Evolutionary conservation across 2,797 vertebrate genomes (phyloP), one percentile per base, ranked within the genome.

Genomic region (Hoplostethus mediterraneus): DNA sequence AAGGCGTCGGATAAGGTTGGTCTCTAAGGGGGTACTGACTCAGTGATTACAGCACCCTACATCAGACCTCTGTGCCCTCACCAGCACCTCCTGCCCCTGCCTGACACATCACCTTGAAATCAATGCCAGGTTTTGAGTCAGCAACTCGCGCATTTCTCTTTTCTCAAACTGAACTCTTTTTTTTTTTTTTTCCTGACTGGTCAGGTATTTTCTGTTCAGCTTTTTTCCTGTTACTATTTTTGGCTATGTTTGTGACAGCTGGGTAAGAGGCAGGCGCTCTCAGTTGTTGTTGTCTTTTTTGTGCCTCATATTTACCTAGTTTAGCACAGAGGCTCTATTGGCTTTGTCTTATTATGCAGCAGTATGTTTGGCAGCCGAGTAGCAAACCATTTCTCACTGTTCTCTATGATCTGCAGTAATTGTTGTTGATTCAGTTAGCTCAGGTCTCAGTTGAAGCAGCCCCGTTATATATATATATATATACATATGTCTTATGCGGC

Each of bases 41-140:
- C 72, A 86, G 88, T 85, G 89, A 85, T 85, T 88, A 83, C 83
- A 88, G 71, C 85, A 80, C 74, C 88, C 82, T 73, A 70, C 63
- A 87, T 80, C 90, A 82, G 81, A 87, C 87, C 87, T 87, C 61
- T 33, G 0, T 73, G 83, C 72, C 86, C 77, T 77, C 66, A 66
- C 62, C 73, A 62, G 17, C 84, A 76, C 77, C 64, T 69, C 75
- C 70, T 74, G 64, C 58, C 58, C 73, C 79, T 0, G 17, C 73
- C 78, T 87, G 80, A 88, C 85, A 83, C 83, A 66, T 84, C 62
- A 80, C 66, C 81, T 80, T 81, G 83, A 86, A 86, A 87, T 78
- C 79, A 89, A 88, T 83, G 77, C 79, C 84, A 79, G 70, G 68
- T 67, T 84, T 87, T 87, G 87, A 91, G 75, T 91, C 87, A 89